Evolutionary conservation across 1,140 invertebrate species (phyloP), one percentile per base, ranked within the genome.

Genomic region (Drosophila kohkoa): DNA sequence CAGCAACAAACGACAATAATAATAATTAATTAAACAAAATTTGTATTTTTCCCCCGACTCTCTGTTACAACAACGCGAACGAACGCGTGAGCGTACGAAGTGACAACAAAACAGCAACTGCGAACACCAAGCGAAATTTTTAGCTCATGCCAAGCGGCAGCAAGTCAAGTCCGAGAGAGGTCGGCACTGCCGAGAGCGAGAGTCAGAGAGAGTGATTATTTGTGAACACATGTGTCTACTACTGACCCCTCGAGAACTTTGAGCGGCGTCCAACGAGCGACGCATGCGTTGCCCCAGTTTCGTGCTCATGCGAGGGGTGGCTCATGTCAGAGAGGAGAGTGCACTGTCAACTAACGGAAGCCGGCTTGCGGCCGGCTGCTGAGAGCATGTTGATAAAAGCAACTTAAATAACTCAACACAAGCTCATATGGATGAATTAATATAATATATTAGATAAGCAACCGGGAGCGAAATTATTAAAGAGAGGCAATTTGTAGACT

Each of bases 11-110:
- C 20, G 30, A 55, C 28, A 57, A 58, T 57, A 43, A 70, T 52
- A 86, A 79, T 79, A 72, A 77, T 87, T 82, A 82, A 82, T 87
- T 54, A 32, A 79, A 73, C 77, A 55, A 51, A 69, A 75, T 72
- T 75, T 16, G 11, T 48, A 46, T 79, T 32, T 32, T 65, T 66
- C 70, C 55, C 35, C 13, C 20, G 41, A 38, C 8, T 52, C 49
- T 52, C n/a, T 28, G 16, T 54, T 15, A 43, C n/a, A 73, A 54
- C 57, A 38, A 58, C 54, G 15, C 41, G 55, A 43, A 51, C 64
- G 32, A 68, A 65, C 41, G 57, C 62, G 52, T 65, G 77, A 65
- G 48, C 57, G 51, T 64, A 80, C 78, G 55, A 75, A 46, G 15
- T 58, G 77, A 77, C 73, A 76, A 72, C 74, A 79, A 65, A 74